phyloP scores from a whole-genome alignment of 2,113 vertebrate species.

The Scophthalmus maximus region DNA sequence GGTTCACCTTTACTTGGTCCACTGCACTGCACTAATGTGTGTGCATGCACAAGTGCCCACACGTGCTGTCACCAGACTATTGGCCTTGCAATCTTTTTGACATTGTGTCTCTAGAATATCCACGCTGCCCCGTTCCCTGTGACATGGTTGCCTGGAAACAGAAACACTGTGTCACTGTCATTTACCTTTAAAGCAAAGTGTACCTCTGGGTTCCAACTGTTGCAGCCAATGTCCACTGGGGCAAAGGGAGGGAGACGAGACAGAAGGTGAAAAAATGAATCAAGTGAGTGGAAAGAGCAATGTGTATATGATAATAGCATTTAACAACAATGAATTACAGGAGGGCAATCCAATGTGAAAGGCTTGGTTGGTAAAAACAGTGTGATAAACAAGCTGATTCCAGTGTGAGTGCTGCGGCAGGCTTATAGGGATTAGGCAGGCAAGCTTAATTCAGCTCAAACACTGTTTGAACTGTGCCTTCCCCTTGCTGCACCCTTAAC shows the following conservation, averaged over 20 bases:
- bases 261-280: not conserved
- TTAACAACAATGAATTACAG: slow-evolving; percentile 47
- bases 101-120: slow-evolving; percentile 66
- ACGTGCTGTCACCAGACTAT: slow-evolving; percentile 43
- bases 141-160: slow-evolving; percentile 78
- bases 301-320: slow-evolving; percentile 36
- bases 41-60: slow-evolving; percentile 12
- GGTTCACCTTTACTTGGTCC: slow-evolving; percentile 21
- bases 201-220: slow-evolving; percentile 60
- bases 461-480: slow-evolving; percentile 77
- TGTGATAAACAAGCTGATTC: slow-evolving; percentile 78
- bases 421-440: slow-evolving; percentile 80
- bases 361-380: slow-evolving; percentile 60
- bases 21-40: slow-evolving; percentile 21
- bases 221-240: slow-evolving; percentile 57
- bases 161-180: slow-evolving; percentile 67
- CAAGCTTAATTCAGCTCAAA: slow-evolving; percentile 79
- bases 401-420: slow-evolving; percentile 70
- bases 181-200: slow-evolving; percentile 67
- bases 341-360: slow-evolving; percentile 65
- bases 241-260: not conserved
- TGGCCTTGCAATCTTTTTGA: slow-evolving; percentile 71
- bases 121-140: slow-evolving; percentile 59
- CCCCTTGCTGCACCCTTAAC: slow-evolving; percentile 53
- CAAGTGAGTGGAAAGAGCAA: slow-evolving; percentile 10